Percentiles rank a stretch among this genome's conserved stretches.
Conservation (phyloP, 2,113 vertebrate genomes). For the Phoxinus phoxinus region DNA sequence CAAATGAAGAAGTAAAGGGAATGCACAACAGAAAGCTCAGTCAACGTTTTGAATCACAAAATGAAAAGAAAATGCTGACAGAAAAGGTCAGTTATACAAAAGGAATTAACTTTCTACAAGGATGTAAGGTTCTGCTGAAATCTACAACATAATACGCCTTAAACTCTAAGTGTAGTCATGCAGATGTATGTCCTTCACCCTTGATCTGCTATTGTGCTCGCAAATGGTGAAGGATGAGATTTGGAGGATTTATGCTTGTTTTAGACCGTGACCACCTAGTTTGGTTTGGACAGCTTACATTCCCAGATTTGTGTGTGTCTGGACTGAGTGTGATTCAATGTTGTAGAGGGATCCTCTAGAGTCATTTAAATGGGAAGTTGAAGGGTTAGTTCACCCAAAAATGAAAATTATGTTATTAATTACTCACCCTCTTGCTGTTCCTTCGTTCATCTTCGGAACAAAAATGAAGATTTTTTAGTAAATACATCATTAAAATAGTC, state of each 20-base stretch:
- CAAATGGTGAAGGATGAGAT: constrained; percentile 20
- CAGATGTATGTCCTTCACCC: constrained; percentile 12
- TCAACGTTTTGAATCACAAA: constrained; percentile 41
- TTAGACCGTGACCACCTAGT: constrained; percentile 12
- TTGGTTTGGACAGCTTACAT: not conserved
- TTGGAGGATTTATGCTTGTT: constrained; percentile 16
- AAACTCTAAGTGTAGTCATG: not conserved
- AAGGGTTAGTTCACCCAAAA: too few species aligned
- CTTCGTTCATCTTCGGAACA: too few species aligned
- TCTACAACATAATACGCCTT: not conserved
- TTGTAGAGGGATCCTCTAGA: not conserved
- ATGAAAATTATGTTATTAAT: too few species aligned
- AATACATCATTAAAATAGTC: too few species aligned
- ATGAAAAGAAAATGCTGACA: constrained; percentile 43
- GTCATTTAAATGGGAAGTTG: not conserved
- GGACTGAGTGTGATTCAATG: not conserved
- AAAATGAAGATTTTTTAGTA: too few species aligned
- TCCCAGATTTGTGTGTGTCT: not conserved
- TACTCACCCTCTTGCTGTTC: too few species aligned
- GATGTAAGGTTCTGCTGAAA: not conserved
- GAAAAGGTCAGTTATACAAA: constrained; percentile 40
- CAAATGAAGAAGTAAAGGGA: constrained; percentile 53
- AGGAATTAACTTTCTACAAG: constrained; percentile 23
- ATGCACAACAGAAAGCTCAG: constrained; percentile 36
- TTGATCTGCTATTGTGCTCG: not conserved